These are phyloP conservation scores for Gryon sp. DNA, from an alignment of 1,140 invertebrate species.

Conservation along the genomic window DNA sequence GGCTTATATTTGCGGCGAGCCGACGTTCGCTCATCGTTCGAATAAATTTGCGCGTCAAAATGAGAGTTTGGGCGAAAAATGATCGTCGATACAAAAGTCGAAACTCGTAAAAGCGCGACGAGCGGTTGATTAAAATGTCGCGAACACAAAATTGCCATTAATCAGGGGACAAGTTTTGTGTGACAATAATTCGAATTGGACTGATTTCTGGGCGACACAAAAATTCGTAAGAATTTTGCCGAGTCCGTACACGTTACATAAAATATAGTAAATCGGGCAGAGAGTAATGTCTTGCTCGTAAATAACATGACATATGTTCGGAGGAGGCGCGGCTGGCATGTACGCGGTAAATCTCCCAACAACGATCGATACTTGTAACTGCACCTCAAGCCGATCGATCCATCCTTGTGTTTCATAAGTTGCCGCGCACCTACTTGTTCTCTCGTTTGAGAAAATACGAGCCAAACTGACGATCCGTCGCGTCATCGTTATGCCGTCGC, in stretches of 20 bases:
- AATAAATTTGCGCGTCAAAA: conserved; percentile 34
- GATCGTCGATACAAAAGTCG: no score
- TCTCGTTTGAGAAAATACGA: conserved; percentile 54
- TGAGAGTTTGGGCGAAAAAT: not conserved
- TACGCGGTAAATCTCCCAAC: conserved; percentile 72
- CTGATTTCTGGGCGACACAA: conserved; percentile 29
- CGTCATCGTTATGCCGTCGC: conserved; percentile 46
- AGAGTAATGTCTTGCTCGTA: conserved; percentile 76
- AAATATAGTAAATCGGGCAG: conserved; percentile 76
- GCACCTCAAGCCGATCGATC: conserved; percentile 59
- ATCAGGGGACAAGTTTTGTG: conserved; percentile 35
- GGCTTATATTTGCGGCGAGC: conserved; percentile 23
- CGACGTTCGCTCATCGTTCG: not conserved
- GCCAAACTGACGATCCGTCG: conserved; percentile 43
- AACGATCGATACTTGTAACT: conserved; percentile 70
- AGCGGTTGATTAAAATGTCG: conserved; percentile 43
- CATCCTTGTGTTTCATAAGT: conserved; percentile 61
- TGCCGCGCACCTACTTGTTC: conserved; percentile 54
- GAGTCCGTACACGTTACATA: conserved; percentile 74
- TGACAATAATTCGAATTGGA: no score
- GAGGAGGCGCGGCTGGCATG: conserved; percentile 73
- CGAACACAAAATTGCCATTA: conserved; percentile 36
- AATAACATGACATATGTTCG: conserved; percentile 77
- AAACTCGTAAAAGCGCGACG: not conserved
- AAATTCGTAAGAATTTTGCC: conserved; percentile 69